phyloP scores from a whole-genome alignment of 2,888 invertebrate species.

The Plebejus melissa region DNA sequence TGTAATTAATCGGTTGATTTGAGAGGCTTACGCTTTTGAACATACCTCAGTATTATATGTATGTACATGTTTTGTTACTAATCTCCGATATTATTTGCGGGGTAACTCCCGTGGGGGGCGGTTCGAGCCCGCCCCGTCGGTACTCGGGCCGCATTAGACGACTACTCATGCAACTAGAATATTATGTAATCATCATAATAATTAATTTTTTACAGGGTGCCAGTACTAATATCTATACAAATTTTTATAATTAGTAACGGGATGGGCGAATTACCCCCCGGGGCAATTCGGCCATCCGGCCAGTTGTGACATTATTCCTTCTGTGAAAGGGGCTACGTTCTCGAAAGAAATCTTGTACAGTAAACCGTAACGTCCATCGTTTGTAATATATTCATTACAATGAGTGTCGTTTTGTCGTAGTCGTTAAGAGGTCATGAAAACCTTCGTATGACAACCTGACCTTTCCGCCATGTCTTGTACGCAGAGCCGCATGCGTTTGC shows the following conservation, averaged over 20 bases:
- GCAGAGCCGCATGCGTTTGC: constrained; percentile 84
- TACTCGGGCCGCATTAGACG: constrained; percentile 56
- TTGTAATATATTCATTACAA: constrained; percentile 78
- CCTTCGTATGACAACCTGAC: constrained; percentile 84
- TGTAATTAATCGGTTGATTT: constrained; percentile 69
- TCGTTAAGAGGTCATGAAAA: constrained; percentile 76
- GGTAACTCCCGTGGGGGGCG: constrained; percentile 49
- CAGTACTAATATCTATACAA: constrained; percentile 61
- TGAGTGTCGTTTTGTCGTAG: constrained; percentile 86
- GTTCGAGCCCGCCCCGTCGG: constrained; percentile 57
- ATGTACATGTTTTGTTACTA: constrained; percentile 81
- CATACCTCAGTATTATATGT: constrained; percentile 72
- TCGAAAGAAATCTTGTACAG: constrained; percentile 76
- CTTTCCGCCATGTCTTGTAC: constrained; percentile 82
- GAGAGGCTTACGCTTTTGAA: constrained; percentile 78
- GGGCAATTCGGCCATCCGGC: constrained; percentile 76
- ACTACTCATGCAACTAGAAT: constrained; percentile 68
- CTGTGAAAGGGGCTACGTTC: constrained; percentile 93
- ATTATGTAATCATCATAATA: constrained; percentile 64
- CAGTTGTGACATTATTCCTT: constrained; percentile 91
- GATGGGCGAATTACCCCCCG: constrained; percentile 66
- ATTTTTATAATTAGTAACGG: constrained; percentile 62
- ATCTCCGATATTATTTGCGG: constrained; percentile 67
- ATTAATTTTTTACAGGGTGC: constrained; percentile 77
- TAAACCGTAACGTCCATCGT: constrained; percentile 76